Evolutionary conservation across 2,113 vertebrate species (phyloP).

Genomic region (Passerina amoena): DNA sequence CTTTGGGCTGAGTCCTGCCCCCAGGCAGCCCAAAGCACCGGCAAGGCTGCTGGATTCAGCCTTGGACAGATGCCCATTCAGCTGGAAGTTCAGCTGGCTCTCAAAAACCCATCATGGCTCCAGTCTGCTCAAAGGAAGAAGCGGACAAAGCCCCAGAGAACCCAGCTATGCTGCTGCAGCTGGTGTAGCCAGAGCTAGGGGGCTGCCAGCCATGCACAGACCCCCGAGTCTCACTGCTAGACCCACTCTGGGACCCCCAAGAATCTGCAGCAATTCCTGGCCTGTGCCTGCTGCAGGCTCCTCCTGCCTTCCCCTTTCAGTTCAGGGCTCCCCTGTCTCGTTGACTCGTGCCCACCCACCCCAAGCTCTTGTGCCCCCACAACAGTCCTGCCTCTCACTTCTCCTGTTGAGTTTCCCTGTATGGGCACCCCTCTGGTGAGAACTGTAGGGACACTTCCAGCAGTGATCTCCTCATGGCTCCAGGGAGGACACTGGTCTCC

Average conservation of each 20-base stretch:
- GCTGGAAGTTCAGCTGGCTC: not conserved
- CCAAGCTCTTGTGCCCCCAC: not conserved
- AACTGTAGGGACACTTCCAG: not conserved
- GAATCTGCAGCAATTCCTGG: not conserved
- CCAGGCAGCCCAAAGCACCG: accelerated
- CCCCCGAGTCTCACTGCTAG: accelerated
- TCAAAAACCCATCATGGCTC: not conserved
- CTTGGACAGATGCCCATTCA: not conserved
- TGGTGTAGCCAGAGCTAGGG: not conserved
- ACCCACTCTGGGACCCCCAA: too few relatives aligned
- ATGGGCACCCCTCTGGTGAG: accelerated
- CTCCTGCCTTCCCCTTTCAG: not conserved
- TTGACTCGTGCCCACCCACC: accelerated
- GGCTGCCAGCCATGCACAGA: not conserved
- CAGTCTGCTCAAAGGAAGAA: not conserved
- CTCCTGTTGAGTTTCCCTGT: not conserved
- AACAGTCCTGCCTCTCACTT: not conserved
- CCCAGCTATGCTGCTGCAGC: not conserved
- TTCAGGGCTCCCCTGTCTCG: not conserved
- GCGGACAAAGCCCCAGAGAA: not conserved
- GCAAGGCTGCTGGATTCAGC: not conserved
- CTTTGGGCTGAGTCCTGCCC: not conserved
- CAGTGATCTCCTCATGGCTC: not conserved
- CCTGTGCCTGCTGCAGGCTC: not conserved
- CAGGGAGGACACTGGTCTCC: not conserved